Base-by-base conservation (phyloP, 2,113 vertebrate genomes). In the Embiotoca jacksoni region DNA sequence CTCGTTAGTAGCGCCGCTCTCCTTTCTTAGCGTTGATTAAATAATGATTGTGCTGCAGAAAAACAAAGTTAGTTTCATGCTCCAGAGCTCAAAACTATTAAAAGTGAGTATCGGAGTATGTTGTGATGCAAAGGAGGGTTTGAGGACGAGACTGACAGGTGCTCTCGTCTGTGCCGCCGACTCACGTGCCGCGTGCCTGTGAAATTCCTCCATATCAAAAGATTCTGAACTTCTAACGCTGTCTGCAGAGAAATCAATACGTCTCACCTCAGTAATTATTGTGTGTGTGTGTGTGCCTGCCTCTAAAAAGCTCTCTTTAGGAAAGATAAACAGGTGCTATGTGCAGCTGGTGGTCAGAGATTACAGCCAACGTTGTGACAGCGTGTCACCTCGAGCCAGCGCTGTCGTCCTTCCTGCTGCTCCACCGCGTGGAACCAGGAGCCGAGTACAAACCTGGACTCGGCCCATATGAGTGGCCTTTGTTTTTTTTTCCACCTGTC, bases 311-410 rank as follows among this genome's bases (percentile, higher is more conserved):
- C 39, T 57, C 58, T 67, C 59, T 85, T 87, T 59, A 58, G 50
- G 49, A 53, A 72, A 82, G 81, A 82, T 87, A 89, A 91, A 81
- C 80, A 87, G 81, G 78, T 87, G 82, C 85, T 37, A 3, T 75
- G 86, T 72, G 82, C 89, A 92, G 85, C 91, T 91, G 86, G 72
- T 77, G 79, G 86, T 82, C 72, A 85, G 78, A 91, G 87, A 93
- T 93, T 88, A 83, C 81, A 79, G 84, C 73, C 84, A 78, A 16
- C 41, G 8, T 41, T 74, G 80, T 87, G 79, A 88, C 88, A 87
- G 70, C 63, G 32, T 82, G 80, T 83, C 79, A 60, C 79, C 82
- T 58, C 0, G 46, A 68, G 81, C 72, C 71, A 75, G 49, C 31
- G 9, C 78, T 62, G 55, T 87, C 49, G 4, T 82, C 60, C 78